phyloP scores from a whole-genome alignment of 1,140 invertebrate species.

The Drosophila saltans region DNA sequence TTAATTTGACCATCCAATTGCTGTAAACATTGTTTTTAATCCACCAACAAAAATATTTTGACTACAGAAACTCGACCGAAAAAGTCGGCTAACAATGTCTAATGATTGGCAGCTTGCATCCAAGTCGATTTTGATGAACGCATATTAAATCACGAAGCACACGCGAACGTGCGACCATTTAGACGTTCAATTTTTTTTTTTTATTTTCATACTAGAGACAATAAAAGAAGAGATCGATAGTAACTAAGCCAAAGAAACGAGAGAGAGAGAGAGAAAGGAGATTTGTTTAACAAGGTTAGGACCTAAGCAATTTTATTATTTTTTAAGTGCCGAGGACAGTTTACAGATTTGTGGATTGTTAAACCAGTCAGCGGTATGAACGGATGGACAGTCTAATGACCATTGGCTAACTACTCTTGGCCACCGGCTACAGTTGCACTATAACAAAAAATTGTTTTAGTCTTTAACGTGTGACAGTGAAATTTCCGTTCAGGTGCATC shows the following conservation, averaged over 20 bases:
- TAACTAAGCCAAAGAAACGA: conserved; percentile 36
- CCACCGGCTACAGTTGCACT: conserved; percentile 17
- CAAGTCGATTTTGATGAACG: conserved; percentile 45
- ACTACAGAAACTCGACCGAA: conserved; percentile 23
- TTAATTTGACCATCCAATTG: conserved; percentile 34
- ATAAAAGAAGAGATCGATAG: conserved; percentile 48
- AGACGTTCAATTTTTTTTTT: conserved; percentile 16
- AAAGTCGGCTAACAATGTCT: conserved; percentile 35
- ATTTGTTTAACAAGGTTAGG: not conserved
- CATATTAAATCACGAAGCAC: conserved; percentile 59
- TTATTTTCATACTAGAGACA: conserved; percentile 12
- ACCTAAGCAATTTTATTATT: conserved; percentile 58
- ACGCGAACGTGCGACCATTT: conserved; percentile 57
- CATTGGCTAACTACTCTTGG: conserved; percentile 25
- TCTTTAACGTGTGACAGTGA: conserved; percentile 40
- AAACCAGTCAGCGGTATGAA: conserved; percentile 39
- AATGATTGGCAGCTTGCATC: conserved; percentile 50
- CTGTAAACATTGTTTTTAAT: conserved; percentile 55
- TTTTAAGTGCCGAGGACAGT: conserved; percentile 36
- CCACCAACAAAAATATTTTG: conserved; percentile 42
- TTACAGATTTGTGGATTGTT: conserved; percentile 19
- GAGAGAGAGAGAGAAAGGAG: conserved; percentile 28
- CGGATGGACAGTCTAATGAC: conserved; percentile 37
- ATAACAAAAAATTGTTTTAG: conserved; percentile 32
- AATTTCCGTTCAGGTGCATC: conserved; percentile 31